Conservation (phyloP, 2,797 vertebrate genomes). For the Macrochelys suwanniensis region DNA sequence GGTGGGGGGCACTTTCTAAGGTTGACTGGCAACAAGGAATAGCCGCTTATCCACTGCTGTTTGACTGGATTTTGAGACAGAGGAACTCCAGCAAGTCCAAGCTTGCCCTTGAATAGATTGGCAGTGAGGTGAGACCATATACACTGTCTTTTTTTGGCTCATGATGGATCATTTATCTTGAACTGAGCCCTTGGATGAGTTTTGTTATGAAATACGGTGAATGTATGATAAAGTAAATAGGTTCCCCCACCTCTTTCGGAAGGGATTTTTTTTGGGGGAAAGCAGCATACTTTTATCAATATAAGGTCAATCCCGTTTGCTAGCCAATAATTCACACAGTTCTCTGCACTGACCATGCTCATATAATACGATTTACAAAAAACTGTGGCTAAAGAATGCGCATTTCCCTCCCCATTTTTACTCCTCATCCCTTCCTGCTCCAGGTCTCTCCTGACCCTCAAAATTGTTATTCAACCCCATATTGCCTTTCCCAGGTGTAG, state of each 20-base stretch:
- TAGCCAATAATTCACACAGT: constrained; percentile 52
- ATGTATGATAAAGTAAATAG: constrained; percentile 63
- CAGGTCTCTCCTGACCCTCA: constrained; percentile 37
- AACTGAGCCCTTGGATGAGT: constrained; percentile 41
- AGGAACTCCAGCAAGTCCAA: neutral
- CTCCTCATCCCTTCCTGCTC: constrained; percentile 30
- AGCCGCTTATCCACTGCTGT: neutral
- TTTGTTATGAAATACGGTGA: constrained; percentile 56
- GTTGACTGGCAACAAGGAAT: neutral
- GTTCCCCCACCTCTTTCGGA: constrained; percentile 56
- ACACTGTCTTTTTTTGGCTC: constrained; percentile 1
- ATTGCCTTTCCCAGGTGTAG: neutral
- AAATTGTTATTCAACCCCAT: neutral
- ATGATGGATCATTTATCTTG: constrained; percentile 34
- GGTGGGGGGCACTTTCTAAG: neutral
- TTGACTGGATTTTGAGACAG: neutral
- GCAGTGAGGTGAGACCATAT: constrained; percentile 1
- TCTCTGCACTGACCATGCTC: constrained; percentile 22
- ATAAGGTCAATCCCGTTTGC: constrained; percentile 23
- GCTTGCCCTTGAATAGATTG: neutral
- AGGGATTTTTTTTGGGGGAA: constrained; percentile 40
- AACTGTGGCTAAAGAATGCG: constrained; percentile 16
- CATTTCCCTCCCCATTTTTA: constrained; percentile 24
- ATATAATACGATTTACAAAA: neutral
- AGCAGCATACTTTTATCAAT: constrained; percentile 15